A percentile compares a stretch with the other conserved stretches of the same genome.
phyloP scores from a whole-genome alignment of 2,113 vertebrate species.

The Pteronura brasiliensis region DNA sequence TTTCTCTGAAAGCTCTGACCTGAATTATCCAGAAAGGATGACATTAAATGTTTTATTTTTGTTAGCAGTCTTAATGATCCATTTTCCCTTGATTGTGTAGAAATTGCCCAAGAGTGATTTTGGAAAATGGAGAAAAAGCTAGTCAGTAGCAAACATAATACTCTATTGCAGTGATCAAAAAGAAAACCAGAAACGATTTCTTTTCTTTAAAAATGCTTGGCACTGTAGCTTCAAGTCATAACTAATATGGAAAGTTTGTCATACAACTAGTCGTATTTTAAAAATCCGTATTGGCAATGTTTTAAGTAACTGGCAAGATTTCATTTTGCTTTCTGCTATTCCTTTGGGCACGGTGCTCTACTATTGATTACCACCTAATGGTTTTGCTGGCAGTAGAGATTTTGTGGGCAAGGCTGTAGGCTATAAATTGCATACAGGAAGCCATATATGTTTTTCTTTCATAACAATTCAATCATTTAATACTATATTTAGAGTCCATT shows the following conservation, averaged over 20 bases:
- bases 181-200: neutral
- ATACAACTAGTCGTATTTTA: slow-evolving; percentile 39
- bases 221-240: neutral
- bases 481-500: slow-evolving; percentile 31
- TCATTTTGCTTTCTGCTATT: slow-evolving; percentile 23
- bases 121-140: neutral
- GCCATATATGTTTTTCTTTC: neutral
- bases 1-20: neutral
- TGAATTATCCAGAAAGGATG: neutral
- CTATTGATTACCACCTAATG: slow-evolving; percentile 52
- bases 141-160: neutral
- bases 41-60: neutral
- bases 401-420: slow-evolving; percentile 30
- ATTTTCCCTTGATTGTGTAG: neutral
- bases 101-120: neutral
- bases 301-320: slow-evolving; percentile 39
- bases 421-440: slow-evolving; percentile 44
- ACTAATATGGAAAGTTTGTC: slow-evolving; percentile 14
- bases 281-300: slow-evolving; percentile 4
- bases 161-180: slow-evolving; percentile 20
- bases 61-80: neutral
- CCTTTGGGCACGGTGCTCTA: neutral
- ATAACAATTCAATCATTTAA: slow-evolving; percentile 27
- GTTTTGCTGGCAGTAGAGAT: slow-evolving; percentile 38
- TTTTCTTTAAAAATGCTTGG: slow-evolving; percentile 26